Evolutionary conservation across 2,888 invertebrate species (phyloP), one percentile per base, ranked within the genome.

Genomic region (Blastobasis lacticolella): DNA sequence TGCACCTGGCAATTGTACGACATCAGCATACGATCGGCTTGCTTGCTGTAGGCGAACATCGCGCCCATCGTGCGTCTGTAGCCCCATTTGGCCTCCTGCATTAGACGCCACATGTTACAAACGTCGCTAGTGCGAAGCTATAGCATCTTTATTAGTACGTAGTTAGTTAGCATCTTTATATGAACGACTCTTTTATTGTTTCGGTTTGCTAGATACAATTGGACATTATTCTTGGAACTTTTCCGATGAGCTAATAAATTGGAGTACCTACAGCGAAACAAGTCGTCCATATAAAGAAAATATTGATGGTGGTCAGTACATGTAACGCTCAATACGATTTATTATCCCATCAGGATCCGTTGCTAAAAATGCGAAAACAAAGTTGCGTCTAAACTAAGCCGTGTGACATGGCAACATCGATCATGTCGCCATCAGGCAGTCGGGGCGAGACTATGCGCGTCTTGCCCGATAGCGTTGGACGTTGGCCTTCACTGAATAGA

Each of bases 1-100:
- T 87, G 87, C 68, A 87, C 87, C 82, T 88, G 88, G 69, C 84
- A 86, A 85, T 86, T 87, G 87, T 88, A 85, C 67, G 87, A 86
- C 80, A 85, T 86, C 81, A 88, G 86, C 87, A 88, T 86, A 59
- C 85, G 83, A 73, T 87, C 87, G 59, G 85, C 85, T 65, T 84
- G 86, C 78, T 81, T 81, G 85, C 81, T 84, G 83, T 87, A 84
- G 68, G 87, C 86, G 78, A 88, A 88, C 88, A 88, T 86, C 57
- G 87, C 87, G 69, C 88, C 87, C 87, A 88, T 88, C 65, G 87
- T 87, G 58, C 87, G 85, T 66, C 87, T 74, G 85, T 88, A 88
- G 77, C 88, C 88, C 87, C 87, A 87, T 81, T 87, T 88, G 72
- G 83, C 88, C 78, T 88, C 88, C 88, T 88, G 86, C 59, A 69